Evolutionary conservation across 2,888 invertebrate genomes (phyloP), one percentile per base, ranked within the genome.

Genomic region (Conops quadrifasciatus): DNA sequence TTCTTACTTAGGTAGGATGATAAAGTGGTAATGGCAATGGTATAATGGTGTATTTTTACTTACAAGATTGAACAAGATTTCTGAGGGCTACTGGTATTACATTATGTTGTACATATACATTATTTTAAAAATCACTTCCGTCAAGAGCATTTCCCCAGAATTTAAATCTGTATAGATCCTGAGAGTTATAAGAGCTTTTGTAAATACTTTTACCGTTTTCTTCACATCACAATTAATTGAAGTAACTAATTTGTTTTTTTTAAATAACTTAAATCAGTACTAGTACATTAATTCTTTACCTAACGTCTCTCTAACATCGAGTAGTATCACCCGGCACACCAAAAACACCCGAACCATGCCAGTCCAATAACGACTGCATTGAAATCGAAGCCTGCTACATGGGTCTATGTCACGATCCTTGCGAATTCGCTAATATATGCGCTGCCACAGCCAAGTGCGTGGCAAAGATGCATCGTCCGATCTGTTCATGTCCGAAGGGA

Each of bases 291-390:
- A 70, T 56, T 47, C 75, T 76, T 63, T 47, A 43, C 45, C 68
- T 65, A 53, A 75, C 72, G 26, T 74, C 68, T 70, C 63, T 70
- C 47, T 58, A 71, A 66, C 68, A 73, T 79, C 77, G 78, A 82
- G 79, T 90, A 92, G 92, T 91, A 88, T 89, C 91, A 84, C 89
- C 90, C 81, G 91, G 90, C 85, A 89, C 88, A 84, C 88, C 90
- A 81, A 92, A 91, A 87, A 89, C 89, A 84, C 92, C 91, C 80
- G 93, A 91, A 87, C 92, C 92, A 82, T 94, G 94, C 88, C 90
- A 91, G 87, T 91, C 92, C 84, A 93, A 94, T 87, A 91, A 90
- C 83, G 93, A 94, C 87, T 94, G 94, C 88, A 91, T 92, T 87
- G 91, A 92, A 83, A 91, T 89, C 78, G 92, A 93, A 88, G 92